phyloP scores from a whole-genome alignment of 2,113 vertebrate species.

The Cyrtonyx montezumae region DNA sequence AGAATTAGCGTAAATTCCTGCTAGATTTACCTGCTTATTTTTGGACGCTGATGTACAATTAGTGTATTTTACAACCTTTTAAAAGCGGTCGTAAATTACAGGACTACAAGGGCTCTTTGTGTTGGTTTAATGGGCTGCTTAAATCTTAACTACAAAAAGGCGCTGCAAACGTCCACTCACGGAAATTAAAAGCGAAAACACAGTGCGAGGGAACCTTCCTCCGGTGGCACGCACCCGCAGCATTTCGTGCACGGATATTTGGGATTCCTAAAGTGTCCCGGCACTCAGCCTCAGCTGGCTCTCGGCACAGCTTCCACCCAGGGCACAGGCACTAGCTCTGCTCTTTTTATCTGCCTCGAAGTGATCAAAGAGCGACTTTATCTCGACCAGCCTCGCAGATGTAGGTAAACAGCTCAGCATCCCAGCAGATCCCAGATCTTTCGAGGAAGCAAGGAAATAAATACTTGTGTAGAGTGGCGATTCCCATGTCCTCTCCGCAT shows the following conservation, averaged over 20 bases:
- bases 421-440: slow-evolving; percentile 13
- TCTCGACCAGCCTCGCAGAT: neutral
- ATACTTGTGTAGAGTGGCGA: neutral
- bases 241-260: slow-evolving; percentile 10
- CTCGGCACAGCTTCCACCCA: neutral
- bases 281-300: neutral
- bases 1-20: slow-evolving; percentile 73
- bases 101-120: slow-evolving; percentile 72
- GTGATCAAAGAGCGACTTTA: slow-evolving; percentile 47
- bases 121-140: slow-evolving; percentile 69
- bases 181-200: slow-evolving; percentile 41
- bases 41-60: slow-evolving; percentile 78
- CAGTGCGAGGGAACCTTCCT: slow-evolving; percentile 29
- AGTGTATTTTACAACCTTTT: slow-evolving; percentile 82
- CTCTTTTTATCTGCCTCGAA: slow-evolving; percentile 39
- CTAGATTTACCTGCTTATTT: slow-evolving; percentile 78
- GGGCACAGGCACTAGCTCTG: neutral
- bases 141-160: slow-evolving; percentile 66
- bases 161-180: slow-evolving; percentile 28
- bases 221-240: neutral
- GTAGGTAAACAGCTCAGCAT: slow-evolving; percentile 44
- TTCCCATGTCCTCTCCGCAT: neutral
- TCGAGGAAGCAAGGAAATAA: slow-evolving; percentile 12
- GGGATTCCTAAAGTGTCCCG: slow-evolving; percentile 41
- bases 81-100: slow-evolving; percentile 82